Base-by-base conservation (phyloP, 2,113 vertebrate species). In the Gadus chalcogrammus region DNA sequence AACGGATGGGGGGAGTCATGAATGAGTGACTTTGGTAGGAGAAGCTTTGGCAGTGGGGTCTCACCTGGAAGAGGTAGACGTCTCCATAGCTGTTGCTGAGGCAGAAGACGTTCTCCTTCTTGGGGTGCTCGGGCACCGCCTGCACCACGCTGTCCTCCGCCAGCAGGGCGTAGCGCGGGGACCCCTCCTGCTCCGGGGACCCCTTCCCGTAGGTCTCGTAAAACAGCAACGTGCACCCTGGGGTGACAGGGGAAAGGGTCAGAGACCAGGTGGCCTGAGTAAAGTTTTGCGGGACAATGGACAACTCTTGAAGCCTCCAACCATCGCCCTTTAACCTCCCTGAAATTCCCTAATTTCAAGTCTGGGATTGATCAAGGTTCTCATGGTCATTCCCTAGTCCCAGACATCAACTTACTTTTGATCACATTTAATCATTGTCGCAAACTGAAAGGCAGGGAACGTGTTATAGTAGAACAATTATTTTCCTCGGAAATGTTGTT, bases 51-150 rank as follows among this genome's bases (percentile, higher is more conserved):
- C 12, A 4, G 52, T 22, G 1, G 22, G 1, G 12, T 9, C 13
- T 81, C 85, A 99, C 97, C 97, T 99, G 97, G 88, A 99, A 99
- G 48, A 98, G 90, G 88, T 95, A 95, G 81, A 98, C 95, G 20
- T 99, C 96, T 15, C 96, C 97, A 1, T 96, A 96, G 31, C 93
- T 93, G 84, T 99, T 99, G 91, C 97, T 99, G 75, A 99, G 95
- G 82, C 97, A 99, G 88, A 99, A 99, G 20, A 99, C 95, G 0
- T 97, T 95, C 82, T 99, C 97, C 79, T 96, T 98, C 86, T 97
- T 99, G 24, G 97, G 97, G 74, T 99, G 95, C 60, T 99, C 97
- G 0, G 97, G 97, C 65, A 97, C 93, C 5, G 96, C 93, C 83
- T 99, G 97, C 60, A 98, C 96, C 2, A 99, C 89, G 81, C 96